Base-by-base conservation (phyloP, 1,140 invertebrate species). In the Drosophila triauraria region DNA sequence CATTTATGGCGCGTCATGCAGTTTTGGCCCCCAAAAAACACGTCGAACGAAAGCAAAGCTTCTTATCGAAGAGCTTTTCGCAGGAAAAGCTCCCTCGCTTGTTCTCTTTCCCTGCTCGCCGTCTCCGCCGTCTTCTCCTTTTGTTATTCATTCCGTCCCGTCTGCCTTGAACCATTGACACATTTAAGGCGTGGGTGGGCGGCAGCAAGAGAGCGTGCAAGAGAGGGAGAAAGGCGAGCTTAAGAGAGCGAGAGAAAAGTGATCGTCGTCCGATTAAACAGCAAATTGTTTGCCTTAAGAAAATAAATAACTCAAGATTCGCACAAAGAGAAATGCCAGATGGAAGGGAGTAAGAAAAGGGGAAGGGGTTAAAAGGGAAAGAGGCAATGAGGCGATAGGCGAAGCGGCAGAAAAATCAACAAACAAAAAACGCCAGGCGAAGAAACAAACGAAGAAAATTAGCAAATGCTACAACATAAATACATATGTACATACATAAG, bases 121-220 rank as follows among this genome's bases (percentile, higher is more conserved):
- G n/a, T 15, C 13, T 5, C 5, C 38, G 0, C 12, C 44, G 0
- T 12, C 54, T 60, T 51, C 51, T 65, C 51, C 42, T 68, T 76
- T 62, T 50, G n/a, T 40, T 59, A 50, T 68, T 46, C 42, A 53
- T 59, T 69, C 53, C 53, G 35, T 15, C 20, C 53, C 57, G 46
- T 38, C 76, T 82, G 84, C 84, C 84, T 87, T 87, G 84, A 87
- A 84, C 84, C 80, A 87, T 88, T 87, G 85, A 78, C 84, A 87
- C 80, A 87, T 71, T 81, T 87, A 58, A 38, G 50, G 80, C 61
- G 77, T 75, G 77, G 81, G 84, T 30, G 69, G 42, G 58, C 50
- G 23, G 6, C 30, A 42, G 54, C n/a, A 48, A 30, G 27, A 17
- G 48, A 65, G 43, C 46, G 23, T 4, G 4, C n/a, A 44, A 23